phyloP scores from a whole-genome alignment of 2,888 invertebrate species.

The Pediacus dermestoides region DNA sequence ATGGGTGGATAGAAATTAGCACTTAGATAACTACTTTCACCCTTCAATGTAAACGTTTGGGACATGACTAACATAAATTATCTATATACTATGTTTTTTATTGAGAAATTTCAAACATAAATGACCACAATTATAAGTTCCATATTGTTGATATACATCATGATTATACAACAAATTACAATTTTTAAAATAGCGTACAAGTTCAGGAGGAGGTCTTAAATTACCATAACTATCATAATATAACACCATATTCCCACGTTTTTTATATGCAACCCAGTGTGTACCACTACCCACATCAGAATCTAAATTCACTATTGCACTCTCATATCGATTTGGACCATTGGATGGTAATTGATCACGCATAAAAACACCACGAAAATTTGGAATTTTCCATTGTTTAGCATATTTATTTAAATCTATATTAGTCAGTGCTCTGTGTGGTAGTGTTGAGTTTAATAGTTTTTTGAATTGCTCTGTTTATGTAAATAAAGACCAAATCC shows the following conservation, averaged over 20 bases:
- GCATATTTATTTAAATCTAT: conserved; percentile 12
- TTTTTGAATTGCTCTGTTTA: conserved; percentile 25
- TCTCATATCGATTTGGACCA: conserved; percentile 11
- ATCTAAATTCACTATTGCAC: conserved; percentile 23
- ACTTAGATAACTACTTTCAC: conserved; percentile 5
- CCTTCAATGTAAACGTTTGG: conserved; percentile 8
- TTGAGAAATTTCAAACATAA: conserved; percentile 21
- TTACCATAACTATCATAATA: conserved; percentile 22
- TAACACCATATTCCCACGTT: conserved; percentile 13
- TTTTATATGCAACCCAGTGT: conserved; percentile 20
- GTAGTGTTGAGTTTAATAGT: conserved; percentile 16
- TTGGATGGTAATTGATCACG: conserved; percentile 13
- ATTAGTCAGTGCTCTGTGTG: conserved; percentile 12
- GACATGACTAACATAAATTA: too few relatives aligned
- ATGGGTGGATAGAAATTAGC: conserved; percentile 15
- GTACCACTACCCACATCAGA: conserved; percentile 14
- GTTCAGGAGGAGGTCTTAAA: conserved; percentile 17
- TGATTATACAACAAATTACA: conserved; percentile 6
- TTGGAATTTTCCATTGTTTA: conserved; percentile 9
- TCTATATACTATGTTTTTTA: too few relatives aligned
- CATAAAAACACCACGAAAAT: conserved; percentile 18
- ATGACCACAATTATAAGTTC: conserved; percentile 18
- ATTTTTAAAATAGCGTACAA: conserved; percentile 18
- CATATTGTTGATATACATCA: conserved; percentile 3
- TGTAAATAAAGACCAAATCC: conserved; percentile 23